These are phyloP conservation scores for Clivina fossor DNA, from an alignment of 2,888 invertebrate genomes.

Conservation along the genomic window DNA sequence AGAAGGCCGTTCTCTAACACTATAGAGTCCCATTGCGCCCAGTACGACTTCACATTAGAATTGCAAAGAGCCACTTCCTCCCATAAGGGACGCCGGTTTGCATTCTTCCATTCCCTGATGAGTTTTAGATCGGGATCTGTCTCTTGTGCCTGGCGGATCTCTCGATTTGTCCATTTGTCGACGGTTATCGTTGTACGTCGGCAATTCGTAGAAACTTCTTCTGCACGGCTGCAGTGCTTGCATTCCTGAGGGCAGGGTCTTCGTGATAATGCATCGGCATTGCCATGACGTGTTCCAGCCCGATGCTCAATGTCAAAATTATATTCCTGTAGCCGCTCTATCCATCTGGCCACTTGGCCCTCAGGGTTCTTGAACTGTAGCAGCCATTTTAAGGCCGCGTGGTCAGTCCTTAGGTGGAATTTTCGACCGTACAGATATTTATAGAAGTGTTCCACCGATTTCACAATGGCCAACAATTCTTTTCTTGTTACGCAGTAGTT, in stretches of 20 bases:
- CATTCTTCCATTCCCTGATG: conserved; percentile 6
- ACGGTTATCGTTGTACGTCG: conserved; percentile 1
- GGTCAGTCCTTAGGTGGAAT: conserved; percentile 45
- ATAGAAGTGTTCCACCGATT: conserved; percentile 42
- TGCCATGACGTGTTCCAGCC: not conserved
- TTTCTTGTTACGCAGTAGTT: conserved; percentile 42
- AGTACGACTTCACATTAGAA: conserved; percentile 24
- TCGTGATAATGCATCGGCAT: conserved; percentile 6
- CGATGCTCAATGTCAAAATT: no score
- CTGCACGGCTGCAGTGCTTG: not conserved
- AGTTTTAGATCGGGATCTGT: not conserved
- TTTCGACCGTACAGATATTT: conserved; percentile 43
- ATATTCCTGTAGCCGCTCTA: no score
- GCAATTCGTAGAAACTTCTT: not conserved
- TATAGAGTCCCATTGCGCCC: conserved; percentile 5
- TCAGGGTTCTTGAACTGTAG: conserved; percentile 45
- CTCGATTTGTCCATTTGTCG: not conserved
- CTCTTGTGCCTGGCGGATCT: not conserved
- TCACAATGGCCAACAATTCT: conserved; percentile 42
- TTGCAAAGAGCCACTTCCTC: conserved; percentile 22
- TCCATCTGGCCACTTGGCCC: conserved; percentile 46
- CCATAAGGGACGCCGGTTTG: conserved; percentile 29
- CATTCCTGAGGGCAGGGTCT: conserved; percentile 1
- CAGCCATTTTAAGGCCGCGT: conserved; percentile 45
- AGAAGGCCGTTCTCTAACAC: conserved; percentile 24